A percentile compares a stretch with the other conserved stretches of the same genome.
These are phyloP conservation scores for Pterocles gutturalis DNA, from an alignment of 2,113 vertebrate genomes.

Conservation along the genomic window DNA sequence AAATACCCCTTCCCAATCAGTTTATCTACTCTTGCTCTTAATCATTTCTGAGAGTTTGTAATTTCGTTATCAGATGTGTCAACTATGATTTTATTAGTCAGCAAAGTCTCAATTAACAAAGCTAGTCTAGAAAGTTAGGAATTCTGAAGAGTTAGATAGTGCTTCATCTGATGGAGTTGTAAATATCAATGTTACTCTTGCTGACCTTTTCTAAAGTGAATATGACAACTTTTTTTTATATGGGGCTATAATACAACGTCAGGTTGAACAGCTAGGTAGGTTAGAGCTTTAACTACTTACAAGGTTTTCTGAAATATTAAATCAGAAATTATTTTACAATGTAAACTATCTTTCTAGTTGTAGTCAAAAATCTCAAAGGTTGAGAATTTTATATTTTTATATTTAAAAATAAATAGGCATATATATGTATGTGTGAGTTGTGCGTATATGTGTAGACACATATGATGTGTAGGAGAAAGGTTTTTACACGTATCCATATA, in stretches of 20 bases:
- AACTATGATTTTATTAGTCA: background rate
- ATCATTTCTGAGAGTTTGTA: background rate
- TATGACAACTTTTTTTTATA: background rate
- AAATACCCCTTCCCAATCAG: background rate
- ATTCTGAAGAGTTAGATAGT: background rate
- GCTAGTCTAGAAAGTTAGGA: background rate
- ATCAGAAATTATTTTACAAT: background rate
- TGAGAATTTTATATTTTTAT: background rate
- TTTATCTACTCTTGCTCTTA: background rate
- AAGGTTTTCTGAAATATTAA: background rate
- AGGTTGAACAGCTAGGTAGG: background rate
- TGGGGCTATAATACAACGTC: background rate
- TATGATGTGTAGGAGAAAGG: accelerated
- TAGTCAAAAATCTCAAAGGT: background rate
- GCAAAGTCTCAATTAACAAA: background rate
- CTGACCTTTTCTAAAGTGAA: background rate
- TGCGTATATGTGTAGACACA: background rate
- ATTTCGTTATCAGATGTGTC: background rate
- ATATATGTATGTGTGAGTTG: accelerated
- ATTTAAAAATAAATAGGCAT: background rate
- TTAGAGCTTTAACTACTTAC: background rate
- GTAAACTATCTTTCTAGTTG: background rate
- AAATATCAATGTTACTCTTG: background rate
- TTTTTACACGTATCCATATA: background rate
- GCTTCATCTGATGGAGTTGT: background rate